These are phyloP conservation scores for Archivesica marissinica DNA, from an alignment of 1,140 invertebrate genomes.

Conservation along the genomic window DNA sequence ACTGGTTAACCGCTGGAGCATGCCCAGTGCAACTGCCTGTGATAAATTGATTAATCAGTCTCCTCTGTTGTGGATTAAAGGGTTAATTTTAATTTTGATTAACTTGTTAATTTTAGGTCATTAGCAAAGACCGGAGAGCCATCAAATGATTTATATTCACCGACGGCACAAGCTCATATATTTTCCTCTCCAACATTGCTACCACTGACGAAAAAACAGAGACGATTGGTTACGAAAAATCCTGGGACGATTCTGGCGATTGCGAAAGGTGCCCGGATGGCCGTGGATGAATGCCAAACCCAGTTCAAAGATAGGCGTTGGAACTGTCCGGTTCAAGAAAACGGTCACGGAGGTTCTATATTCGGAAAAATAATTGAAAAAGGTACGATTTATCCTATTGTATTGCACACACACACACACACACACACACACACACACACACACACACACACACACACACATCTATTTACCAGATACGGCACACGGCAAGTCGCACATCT, in stretches of 20 bases:
- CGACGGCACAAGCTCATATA: constrained; percentile 41
- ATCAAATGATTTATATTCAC: constrained; percentile 71
- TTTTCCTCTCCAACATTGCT: constrained; percentile 72
- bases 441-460: too few species aligned
- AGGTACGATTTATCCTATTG: constrained; percentile 75
- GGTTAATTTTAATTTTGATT: too few species aligned
- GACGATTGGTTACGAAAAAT: constrained; percentile 79
- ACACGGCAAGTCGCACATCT: too few species aligned
- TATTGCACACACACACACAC: too few species aligned
- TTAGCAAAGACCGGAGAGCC: constrained; percentile 77
- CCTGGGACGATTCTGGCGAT: constrained; percentile 82
- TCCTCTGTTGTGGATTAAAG: too few species aligned
- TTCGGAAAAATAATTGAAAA: constrained; percentile 82
- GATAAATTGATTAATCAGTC: too few species aligned
- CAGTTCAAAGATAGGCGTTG: constrained; percentile 83
- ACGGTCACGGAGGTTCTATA: constrained; percentile 76
- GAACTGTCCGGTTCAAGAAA: constrained; percentile 82
- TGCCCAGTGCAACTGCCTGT: too few species aligned
- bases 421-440: too few species aligned
- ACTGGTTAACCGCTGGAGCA: too few species aligned
- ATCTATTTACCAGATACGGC: too few species aligned
- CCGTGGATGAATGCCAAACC: constrained; percentile 82
- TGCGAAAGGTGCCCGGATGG: constrained; percentile 80
- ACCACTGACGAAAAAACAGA: constrained; percentile 80
- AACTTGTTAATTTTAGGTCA: constrained; percentile 76